Base-by-base conservation (phyloP, 1,140 invertebrate genomes). In the Paramacrobiotus metropolitanus region DNA sequence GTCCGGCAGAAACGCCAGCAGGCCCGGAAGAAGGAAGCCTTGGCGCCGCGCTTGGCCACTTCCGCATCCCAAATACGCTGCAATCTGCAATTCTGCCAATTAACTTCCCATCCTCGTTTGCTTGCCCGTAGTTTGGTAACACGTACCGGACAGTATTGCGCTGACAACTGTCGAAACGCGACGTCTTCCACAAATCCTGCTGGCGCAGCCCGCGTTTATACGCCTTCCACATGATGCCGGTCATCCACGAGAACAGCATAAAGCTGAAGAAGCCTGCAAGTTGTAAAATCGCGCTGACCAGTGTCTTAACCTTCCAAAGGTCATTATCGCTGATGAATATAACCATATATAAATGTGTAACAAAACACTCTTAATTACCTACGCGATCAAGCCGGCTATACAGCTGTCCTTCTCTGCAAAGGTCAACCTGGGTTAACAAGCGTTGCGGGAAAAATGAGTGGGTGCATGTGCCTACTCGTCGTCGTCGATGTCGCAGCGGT, bases 241-340 rank as follows among this genome's bases (percentile, higher is more conserved):
- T 77, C 65, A 82, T 68, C 81, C 81, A 82, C 18, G 75, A 75
- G 63, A 76, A 78, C 21, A 77, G 77, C 3, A 78, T 70, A 59
- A 77, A 77, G 2, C 77, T 79, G 64, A 77, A 73, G 59, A 77
- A 71, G 4, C 76, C 75, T 55, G n/a, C n/a, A n/a, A n/a, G n/a
- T n/a, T n/a, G n/a, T n/a, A n/a, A n/a, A n/a, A n/a, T n/a, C n/a
- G n/a, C n/a, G n/a, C n/a, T n/a, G n/a, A 55, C 28, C 9, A 15
- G n/a, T 40, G 34, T 40, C 34, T 15, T 40, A 15, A 9, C 9
- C n/a, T 40, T 40, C 9, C 34, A 40, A 40, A 40, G 34, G 9
- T n/a, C 9, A n/a, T 40, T n/a, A 40, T 9, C 9, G 34, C 9
- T 40, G 9, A 9, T 15, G 34, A 40, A 9, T 40, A 40, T 40